Evolutionary conservation across 2,113 vertebrate genomes (phyloP), one percentile per base, ranked within the genome.

Genomic region (Montifringilla adamsi): DNA sequence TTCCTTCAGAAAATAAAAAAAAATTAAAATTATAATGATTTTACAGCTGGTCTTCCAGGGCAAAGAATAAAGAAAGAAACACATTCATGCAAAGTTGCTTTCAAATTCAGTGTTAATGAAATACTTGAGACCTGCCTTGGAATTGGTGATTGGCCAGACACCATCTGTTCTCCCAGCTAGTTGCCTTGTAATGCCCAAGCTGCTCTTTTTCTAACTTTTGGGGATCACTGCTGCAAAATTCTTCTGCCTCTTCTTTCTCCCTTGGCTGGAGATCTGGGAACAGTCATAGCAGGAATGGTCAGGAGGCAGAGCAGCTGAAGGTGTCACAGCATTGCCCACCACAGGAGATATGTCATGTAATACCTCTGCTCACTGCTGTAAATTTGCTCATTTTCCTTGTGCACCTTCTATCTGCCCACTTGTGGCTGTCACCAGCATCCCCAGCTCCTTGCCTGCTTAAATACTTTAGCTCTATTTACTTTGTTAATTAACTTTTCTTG

Each of bases 11-110:
- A 96, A 80, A 79, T 49, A 94, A 93, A 78, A 39, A 39, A 84
- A 84, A 77, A 41, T 74, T 15, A 67, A 86, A 90, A 55, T 55
- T 39, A 22, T 30, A 44, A 37, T 47, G n/a, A 58, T 74, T 93
- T 95, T 93, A 81, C 69, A 87, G 56, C 73, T 88, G 66, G 11
- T 52, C 52, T 94, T 87, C 18, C 13, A 55, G 55, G 33, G 31
- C 78, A 93, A 79, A 93, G 90, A 85, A 72, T 85, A 87, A 93
- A 93, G 78, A 31, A 79, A 84, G 87, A 73, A 94, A 64, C 41
- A 63, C n/a, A 39, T 64, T 90, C 21, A 47, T 64, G 47, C 39
- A 50, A 96, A 91, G 80, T 73, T 67, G 63, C 47, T 78, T 90
- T 92, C 84, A 75, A 78, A 94, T 94, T 92, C 90, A 50, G 43